A percentile compares a stretch with the other conserved stretches of the same genome.
Evolutionary conservation across 2,888 invertebrate species (phyloP).

Genomic region (Drosophila affinis): DNA sequence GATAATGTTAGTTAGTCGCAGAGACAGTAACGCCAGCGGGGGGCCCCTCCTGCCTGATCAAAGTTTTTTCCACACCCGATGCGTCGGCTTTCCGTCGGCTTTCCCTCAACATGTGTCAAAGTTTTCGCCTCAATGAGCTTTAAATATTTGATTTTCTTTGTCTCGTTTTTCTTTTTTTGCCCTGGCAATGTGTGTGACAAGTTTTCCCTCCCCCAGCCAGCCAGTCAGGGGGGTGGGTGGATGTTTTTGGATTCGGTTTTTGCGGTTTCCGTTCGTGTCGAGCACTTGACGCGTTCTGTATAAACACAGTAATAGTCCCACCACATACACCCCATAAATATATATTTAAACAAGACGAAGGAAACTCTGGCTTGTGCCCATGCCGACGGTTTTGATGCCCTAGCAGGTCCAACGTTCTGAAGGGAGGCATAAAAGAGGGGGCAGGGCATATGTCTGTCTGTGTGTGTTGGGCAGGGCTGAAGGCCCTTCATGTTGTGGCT

Average conservation of each 20-base stretch:
- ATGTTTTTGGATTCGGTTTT: conserved; percentile 51
- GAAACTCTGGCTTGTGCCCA: neutral
- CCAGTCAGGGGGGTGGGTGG: conserved; percentile 23
- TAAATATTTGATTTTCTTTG: conserved; percentile 79
- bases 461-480: neutral
- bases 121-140: conserved; percentile 77
- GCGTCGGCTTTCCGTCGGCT: neutral
- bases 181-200: conserved; percentile 33
- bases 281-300: conserved; percentile 8
- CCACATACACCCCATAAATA: conserved; percentile 15
- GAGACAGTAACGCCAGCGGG: conserved; percentile 3
- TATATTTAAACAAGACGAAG: conserved; percentile 18
- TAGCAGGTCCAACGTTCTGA: neutral
- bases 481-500: conserved; percentile 35
- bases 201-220: conserved; percentile 29
- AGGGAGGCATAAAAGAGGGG: too few species aligned
- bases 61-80: conserved; percentile 7
- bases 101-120: conserved; percentile 70
- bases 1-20: conserved; percentile 40
- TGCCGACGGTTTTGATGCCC: neutral
- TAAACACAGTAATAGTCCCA: conserved; percentile 17
- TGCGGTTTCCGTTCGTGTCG: conserved; percentile 64
- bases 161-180: conserved; percentile 15
- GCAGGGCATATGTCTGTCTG: neutral
- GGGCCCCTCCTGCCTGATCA: conserved; percentile 19